Percentiles rank a stretch among this genome's conserved stretches.
Conservation (phyloP, 2,888 invertebrate genomes). For the Cistogaster globosa region DNA sequence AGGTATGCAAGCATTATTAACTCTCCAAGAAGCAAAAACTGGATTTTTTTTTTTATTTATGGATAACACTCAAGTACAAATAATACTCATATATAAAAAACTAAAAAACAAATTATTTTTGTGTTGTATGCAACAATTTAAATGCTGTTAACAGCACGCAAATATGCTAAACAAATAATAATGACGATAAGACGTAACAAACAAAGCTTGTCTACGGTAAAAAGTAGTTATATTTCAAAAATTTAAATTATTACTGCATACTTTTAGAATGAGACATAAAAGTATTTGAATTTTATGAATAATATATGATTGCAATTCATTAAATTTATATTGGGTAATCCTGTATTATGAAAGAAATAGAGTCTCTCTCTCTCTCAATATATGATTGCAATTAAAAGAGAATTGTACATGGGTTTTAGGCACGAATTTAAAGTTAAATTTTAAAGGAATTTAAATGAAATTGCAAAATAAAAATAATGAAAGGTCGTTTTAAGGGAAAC, state of each 20-base stretch:
- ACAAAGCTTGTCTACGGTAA: neutral
- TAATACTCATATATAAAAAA: neutral
- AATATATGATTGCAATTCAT: slow-evolving; percentile 10
- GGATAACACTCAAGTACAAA: neutral
- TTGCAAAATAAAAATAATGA: neutral
- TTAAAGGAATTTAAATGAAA: neutral
- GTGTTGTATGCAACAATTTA: slow-evolving; percentile 52
- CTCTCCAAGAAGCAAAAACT: neutral
- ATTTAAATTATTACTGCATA: slow-evolving; percentile 53
- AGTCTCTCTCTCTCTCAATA: too few species aligned
- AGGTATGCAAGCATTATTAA: slow-evolving; percentile 48
- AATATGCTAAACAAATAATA: slow-evolving; percentile 57
- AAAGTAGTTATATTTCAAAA: slow-evolving; percentile 10
- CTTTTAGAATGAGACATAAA: slow-evolving; percentile 33
- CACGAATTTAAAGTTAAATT: slow-evolving; percentile 14
- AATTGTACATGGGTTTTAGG: neutral
- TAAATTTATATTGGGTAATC: too few species aligned
- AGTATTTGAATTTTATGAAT: slow-evolving; percentile 23
- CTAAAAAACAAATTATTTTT: neutral
- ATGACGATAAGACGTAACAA: slow-evolving; percentile 30
- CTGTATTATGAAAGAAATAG: too few species aligned
- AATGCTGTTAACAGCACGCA: slow-evolving; percentile 65
- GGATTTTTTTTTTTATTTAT: too few species aligned
- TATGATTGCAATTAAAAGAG: neutral
- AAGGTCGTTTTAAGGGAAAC: too few species aligned